Evolutionary conservation across 1,140 invertebrate species (phyloP).

Genomic region (Antheraea pernyi): DNA sequence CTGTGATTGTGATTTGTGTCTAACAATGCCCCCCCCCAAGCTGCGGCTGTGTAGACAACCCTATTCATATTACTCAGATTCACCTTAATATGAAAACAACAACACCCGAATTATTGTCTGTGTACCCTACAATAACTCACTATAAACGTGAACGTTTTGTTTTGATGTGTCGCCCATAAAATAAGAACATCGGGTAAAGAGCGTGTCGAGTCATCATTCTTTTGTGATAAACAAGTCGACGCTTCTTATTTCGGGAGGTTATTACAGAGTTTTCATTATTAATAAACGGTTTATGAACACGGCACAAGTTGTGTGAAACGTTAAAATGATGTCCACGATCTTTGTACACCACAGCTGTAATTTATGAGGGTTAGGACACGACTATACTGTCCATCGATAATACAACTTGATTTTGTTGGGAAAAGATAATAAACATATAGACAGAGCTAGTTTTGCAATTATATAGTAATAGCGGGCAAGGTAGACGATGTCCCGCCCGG

Average conservation of each 20-base stretch:
- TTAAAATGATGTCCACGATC: conserved; percentile 12
- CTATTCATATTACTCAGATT: neutral
- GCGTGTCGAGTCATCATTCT: conserved; percentile 22
- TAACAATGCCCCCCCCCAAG: no score
- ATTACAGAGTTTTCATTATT: conserved; percentile 22
- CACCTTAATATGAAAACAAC: neutral
- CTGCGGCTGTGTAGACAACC: no score
- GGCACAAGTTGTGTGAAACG: conserved; percentile 41
- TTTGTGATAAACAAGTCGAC: conserved; percentile 33
- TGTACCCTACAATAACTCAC: conserved; percentile 1
- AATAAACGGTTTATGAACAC: conserved; percentile 60
- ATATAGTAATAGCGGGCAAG: no score
- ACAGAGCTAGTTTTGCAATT: no score
- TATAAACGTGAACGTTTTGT: conserved; percentile 18
- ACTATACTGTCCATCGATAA: no score
- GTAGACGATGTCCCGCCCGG: no score
- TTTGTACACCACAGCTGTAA: neutral
- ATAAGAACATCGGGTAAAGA: conserved; percentile 30
- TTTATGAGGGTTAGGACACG: neutral
- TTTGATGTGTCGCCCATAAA: conserved; percentile 25
- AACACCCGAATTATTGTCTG: neutral
- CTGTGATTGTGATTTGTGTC: no score
- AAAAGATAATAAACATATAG: no score
- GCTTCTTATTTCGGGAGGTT: conserved; percentile 35
- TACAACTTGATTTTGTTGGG: no score